Evolutionary conservation across 2,888 invertebrate species (phyloP), one percentile per base, ranked within the genome.

Genomic region (Pelosia muscerda): DNA sequence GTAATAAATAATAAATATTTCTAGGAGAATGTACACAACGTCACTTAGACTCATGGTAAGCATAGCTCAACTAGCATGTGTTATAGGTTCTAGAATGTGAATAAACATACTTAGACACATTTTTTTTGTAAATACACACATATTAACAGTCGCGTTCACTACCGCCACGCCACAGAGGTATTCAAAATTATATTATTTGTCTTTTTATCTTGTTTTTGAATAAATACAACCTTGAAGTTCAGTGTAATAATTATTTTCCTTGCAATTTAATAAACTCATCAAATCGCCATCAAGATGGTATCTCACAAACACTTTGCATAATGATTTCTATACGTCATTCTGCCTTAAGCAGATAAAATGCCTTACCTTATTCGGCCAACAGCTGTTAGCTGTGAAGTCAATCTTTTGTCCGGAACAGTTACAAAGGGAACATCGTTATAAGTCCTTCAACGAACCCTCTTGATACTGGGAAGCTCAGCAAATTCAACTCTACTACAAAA

Each of bases 261-360:
- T 81, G 78, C 78, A 84, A 87, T 88, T 89, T 90, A 88, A 91
- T 88, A 87, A 90, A 88, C 87, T 86, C 85, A 84, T 90, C 90
- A 90, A 83, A 84, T 75, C 68, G 65, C 74, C 81, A 82, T 82
- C 84, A 83, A 83, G 81, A 84, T 86, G 77, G 71, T 84, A 81
- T 86, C 86, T 84, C 81, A 79, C 76, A 76, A n/a, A 79, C 70
- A 75, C 84, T 89, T 86, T 86, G 85, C 88, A 88, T 88, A 38
- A 83, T 82, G 85, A 88, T 88, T 87, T 78, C 77, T 75, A 77
- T 79, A 83, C 84, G 84, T 87, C 87, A 88, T 85, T 85, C 84
- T 76, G 81, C 81, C 84, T 84, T 86, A 81, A 88, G 86, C 88
- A 91, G 92, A 91, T 90, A 90, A 88, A 88, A 83, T 66, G 73